A percentile compares a stretch with the other conserved stretches of the same genome.
phyloP scores from a whole-genome alignment of 1,140 invertebrate species.

The Oncopodura yosiiana region DNA sequence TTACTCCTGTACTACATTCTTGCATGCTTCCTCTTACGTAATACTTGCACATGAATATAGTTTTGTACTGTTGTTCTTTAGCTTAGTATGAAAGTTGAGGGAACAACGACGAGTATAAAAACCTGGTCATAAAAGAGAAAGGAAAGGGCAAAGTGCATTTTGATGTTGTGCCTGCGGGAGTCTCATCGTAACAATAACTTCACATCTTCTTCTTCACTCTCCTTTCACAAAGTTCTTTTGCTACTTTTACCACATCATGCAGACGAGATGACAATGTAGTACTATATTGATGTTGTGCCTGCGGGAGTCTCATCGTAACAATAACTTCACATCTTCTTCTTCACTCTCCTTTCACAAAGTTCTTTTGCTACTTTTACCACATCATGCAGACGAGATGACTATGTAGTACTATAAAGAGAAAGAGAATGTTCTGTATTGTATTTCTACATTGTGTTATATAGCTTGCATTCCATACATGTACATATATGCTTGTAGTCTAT shows the following conservation, averaged over 20 bases:
- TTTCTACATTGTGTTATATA: too few relatives aligned
- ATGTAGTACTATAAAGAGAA: constrained; percentile 33
- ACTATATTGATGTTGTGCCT: constrained; percentile 36
- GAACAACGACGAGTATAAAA: neutral
- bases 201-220: constrained; percentile 23
- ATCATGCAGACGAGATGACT: neutral
- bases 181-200: constrained; percentile 35
- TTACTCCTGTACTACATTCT: too few relatives aligned
- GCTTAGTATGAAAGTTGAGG: neutral
- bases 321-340: neutral
- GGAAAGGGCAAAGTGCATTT: constrained; percentile 36
- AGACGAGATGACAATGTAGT: neutral
- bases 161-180: constrained; percentile 36
- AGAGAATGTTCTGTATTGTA: too few relatives aligned
- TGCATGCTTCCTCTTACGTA: too few relatives aligned
- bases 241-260: neutral
- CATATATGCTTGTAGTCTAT: too few relatives aligned
- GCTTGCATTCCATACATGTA: too few relatives aligned
- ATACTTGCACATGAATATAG: too few relatives aligned
- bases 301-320: constrained; percentile 17
- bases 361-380: neutral
- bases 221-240: too few relatives aligned
- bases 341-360: too few relatives aligned
- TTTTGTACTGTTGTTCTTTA: neutral
- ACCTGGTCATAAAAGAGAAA: constrained; percentile 17